These are phyloP conservation scores for Drosophila aff. DNA, from an alignment of 1,140 invertebrate species.

Conservation along the genomic window DNA sequence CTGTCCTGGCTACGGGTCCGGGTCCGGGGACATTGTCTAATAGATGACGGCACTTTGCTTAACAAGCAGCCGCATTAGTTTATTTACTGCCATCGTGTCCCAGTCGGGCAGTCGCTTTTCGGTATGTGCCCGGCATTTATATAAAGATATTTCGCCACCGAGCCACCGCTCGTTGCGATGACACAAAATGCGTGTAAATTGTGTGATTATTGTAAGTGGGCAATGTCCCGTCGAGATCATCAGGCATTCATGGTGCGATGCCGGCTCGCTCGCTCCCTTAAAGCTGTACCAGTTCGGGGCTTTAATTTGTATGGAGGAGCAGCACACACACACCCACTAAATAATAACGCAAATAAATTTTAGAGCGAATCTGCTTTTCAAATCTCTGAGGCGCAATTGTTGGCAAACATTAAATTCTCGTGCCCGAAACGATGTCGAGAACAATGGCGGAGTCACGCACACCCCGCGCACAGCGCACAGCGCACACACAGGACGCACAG, in stretches of 20 bases:
- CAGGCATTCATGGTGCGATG: slow-evolving; percentile 59
- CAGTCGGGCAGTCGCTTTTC: slow-evolving; percentile 12
- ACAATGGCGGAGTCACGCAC: slow-evolving; percentile 34
- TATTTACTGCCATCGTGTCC: slow-evolving; percentile 65
- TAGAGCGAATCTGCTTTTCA: slow-evolving; percentile 59
- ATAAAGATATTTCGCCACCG: slow-evolving; percentile 57
- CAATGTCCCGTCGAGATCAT: slow-evolving; percentile 35
- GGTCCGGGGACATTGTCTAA: slow-evolving; percentile 68
- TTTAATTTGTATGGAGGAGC: slow-evolving; percentile 21
- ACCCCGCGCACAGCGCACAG: not conserved
- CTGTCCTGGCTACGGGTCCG: not conserved
- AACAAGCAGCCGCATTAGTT: slow-evolving; percentile 81
- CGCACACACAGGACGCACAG: not conserved
- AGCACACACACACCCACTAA: slow-evolving; percentile 34
- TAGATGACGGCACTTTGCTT: slow-evolving; percentile 82
- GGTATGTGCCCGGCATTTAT: slow-evolving; percentile 69
- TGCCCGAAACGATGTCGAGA: slow-evolving; percentile 26
- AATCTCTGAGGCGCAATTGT: slow-evolving; percentile 78
- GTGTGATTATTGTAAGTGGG: slow-evolving; percentile 80
- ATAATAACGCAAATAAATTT: slow-evolving; percentile 78
- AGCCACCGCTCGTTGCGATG: slow-evolving; percentile 13
- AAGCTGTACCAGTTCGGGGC: slow-evolving; percentile 1
- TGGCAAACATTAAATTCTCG: slow-evolving; percentile 67
- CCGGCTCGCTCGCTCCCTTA: not conserved
- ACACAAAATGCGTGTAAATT: slow-evolving; percentile 78